These are phyloP conservation scores for Ischnus inquisitorius DNA, from an alignment of 2,888 invertebrate species.

Conservation along the genomic window DNA sequence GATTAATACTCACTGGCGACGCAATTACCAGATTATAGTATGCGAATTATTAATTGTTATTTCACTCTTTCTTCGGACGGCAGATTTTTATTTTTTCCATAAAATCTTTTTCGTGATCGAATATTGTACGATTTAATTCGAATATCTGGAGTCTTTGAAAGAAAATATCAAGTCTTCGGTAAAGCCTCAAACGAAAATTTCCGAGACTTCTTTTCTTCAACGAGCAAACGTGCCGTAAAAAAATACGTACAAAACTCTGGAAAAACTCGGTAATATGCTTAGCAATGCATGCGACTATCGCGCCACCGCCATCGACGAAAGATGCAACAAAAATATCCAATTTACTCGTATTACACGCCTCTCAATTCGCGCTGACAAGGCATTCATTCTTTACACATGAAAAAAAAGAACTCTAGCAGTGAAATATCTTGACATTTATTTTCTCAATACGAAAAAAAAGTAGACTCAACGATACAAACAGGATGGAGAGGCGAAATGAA, in stretches of 20 bases:
- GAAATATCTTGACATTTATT: neutral
- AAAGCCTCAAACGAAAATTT: slow-evolving; percentile 17
- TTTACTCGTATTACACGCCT: slow-evolving; percentile 41
- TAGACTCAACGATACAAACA: neutral
- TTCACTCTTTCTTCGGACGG: no score
- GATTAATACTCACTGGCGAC: no score
- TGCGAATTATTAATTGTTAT: no score
- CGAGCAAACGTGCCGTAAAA: neutral
- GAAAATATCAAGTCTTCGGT: slow-evolving; percentile 1
- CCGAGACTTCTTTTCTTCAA: slow-evolving; percentile 11
- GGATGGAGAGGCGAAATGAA: neutral
- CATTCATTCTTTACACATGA: neutral
- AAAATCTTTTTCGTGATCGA: no score
- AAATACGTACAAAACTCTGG: neutral
- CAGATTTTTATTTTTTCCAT: no score
- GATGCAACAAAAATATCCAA: slow-evolving; percentile 4
- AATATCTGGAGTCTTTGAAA: neutral
- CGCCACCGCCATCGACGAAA: neutral
- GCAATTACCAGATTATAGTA: no score
- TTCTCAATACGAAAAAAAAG: neutral
- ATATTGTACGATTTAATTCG: neutral
- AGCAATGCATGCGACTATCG: slow-evolving; percentile 2
- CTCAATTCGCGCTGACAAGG: slow-evolving; percentile 2
- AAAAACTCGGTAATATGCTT: slow-evolving; percentile 41
- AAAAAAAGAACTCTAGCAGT: neutral